Conservation (phyloP, 2,888 invertebrate genomes). For the Aleiodes testaceus region DNA sequence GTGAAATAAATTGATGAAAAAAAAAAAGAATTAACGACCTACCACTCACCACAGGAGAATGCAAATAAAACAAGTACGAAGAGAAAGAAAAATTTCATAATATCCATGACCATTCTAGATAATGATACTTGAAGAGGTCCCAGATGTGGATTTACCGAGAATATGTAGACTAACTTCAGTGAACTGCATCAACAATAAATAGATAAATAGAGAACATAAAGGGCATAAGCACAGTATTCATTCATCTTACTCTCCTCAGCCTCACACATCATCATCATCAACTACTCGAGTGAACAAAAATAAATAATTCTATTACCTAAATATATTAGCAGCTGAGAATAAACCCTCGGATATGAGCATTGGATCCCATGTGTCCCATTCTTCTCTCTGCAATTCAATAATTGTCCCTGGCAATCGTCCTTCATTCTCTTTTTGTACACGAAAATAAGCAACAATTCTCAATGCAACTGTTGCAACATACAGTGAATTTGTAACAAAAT, state of each 20-base stretch:
- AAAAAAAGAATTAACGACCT: constrained; percentile 41
- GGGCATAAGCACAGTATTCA: constrained; percentile 1
- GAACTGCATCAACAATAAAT: constrained; percentile 78
- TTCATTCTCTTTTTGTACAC: constrained; percentile 90
- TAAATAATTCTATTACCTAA: constrained; percentile 76
- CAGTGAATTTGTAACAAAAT: constrained; percentile 97
- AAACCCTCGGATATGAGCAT: constrained; percentile 96
- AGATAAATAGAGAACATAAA: constrained; percentile 20
- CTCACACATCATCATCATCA: constrained; percentile 10
- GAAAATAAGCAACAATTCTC: constrained; percentile 94
- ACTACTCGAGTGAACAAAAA: background rate
- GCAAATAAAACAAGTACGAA: constrained; percentile 94
- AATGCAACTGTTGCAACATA: constrained; percentile 98
- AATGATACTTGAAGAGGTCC: constrained; percentile 97
- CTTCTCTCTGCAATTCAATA: constrained; percentile 83
- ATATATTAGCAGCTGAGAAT: constrained; percentile 98
- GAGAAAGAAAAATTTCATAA: constrained; percentile 96
- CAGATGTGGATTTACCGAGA: constrained; percentile 97
- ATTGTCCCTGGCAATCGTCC: constrained; percentile 77
- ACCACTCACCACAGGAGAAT: constrained; percentile 91
- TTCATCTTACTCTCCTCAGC: background rate
- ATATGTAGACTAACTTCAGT: constrained; percentile 96
- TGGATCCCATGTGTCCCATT: constrained; percentile 99
- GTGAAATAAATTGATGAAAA: background rate
- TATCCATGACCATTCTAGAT: constrained; percentile 95